Evolutionary conservation across 1,140 invertebrate species (phyloP).

Genomic region (Colletes gigas): DNA sequence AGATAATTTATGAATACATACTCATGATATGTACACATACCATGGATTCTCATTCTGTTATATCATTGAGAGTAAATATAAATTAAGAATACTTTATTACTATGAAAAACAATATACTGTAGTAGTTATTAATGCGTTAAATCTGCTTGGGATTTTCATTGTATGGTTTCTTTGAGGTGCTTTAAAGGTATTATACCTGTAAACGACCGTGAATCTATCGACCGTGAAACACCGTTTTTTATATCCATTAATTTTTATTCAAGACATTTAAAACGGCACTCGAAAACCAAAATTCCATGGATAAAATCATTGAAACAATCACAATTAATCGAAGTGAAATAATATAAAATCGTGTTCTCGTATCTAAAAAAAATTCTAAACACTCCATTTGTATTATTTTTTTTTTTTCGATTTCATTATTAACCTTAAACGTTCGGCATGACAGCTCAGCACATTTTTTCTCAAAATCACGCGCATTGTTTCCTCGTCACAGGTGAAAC

Average conservation of each 20-base stretch:
- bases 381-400: neutral
- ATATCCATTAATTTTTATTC: neutral
- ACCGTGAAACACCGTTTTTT: constrained; percentile 22
- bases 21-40: neutral
- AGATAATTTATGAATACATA: neutral
- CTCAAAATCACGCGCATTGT: neutral
- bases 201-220: constrained; percentile 59
- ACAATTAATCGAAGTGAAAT: neutral
- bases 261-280: neutral
- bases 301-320: neutral
- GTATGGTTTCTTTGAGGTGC: constrained; percentile 65
- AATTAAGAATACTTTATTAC: constrained; percentile 2
- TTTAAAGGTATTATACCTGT: constrained; percentile 64
- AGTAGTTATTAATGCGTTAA: constrained; percentile 11
- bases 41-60: neutral
- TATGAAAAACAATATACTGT: neutral
- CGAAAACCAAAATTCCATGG: neutral
- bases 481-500: neutral
- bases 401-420: neutral
- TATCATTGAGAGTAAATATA: neutral
- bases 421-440: neutral
- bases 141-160: neutral
- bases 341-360: neutral
- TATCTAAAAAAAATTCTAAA: constrained; percentile 6
- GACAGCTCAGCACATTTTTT: constrained; percentile 2